phyloP scores from a whole-genome alignment of 2,888 invertebrate species.

The Diaphora mendica region DNA sequence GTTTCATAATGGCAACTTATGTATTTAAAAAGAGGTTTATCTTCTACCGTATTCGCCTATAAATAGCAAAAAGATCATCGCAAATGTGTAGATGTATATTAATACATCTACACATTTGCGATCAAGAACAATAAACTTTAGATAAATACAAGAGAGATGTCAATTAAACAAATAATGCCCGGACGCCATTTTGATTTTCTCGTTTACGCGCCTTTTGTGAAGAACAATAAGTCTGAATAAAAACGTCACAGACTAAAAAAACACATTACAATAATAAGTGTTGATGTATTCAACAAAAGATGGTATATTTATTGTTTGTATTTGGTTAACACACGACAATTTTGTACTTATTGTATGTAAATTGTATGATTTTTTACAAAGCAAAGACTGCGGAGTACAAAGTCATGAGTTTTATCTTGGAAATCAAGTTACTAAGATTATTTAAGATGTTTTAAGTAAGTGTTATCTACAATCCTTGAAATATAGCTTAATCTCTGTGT shows the following conservation, averaged over 20 bases:
- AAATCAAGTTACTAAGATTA: background rate
- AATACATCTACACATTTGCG: too few relatives aligned
- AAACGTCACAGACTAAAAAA: constrained; percentile 13
- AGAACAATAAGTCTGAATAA: background rate
- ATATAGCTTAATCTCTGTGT: too few relatives aligned
- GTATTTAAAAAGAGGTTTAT: too few relatives aligned
- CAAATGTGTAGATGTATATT: too few relatives aligned
- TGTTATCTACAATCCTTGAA: too few relatives aligned
- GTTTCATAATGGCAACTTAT: too few relatives aligned
- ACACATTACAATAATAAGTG: constrained; percentile 30
- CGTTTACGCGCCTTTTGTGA: background rate
- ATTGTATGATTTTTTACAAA: constrained; percentile 32
- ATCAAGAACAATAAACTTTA: too few relatives aligned
- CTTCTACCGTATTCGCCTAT: background rate
- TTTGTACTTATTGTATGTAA: constrained; percentile 45
- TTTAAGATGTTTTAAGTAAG: background rate
- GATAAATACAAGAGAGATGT: background rate
- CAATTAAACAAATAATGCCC: background rate
- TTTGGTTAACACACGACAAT: constrained; percentile 31
- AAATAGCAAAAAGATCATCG: too few relatives aligned
- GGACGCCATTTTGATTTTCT: background rate
- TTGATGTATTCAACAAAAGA: constrained; percentile 40
- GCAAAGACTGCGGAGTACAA: background rate
- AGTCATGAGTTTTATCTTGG: background rate
- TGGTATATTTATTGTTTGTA: constrained; percentile 29